Conservation (phyloP, 2,113 vertebrate species). For the Acanthisitta chloris region DNA sequence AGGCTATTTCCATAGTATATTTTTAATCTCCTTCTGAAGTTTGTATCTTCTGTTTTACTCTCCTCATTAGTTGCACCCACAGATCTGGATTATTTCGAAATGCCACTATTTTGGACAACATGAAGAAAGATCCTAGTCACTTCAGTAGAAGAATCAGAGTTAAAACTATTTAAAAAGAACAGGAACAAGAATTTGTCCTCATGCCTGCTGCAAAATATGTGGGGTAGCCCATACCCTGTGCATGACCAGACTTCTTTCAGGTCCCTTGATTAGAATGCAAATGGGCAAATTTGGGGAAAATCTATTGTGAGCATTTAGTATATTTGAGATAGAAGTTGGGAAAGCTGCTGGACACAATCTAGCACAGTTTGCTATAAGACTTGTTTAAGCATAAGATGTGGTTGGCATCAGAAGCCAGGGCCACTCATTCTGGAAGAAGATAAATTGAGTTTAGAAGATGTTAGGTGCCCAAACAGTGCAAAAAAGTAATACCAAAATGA, state of each 20-base stretch:
- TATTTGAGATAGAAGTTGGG: not conserved
- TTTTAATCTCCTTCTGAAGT: conserved; percentile 57
- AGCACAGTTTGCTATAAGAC: not conserved
- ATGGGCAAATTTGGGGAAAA: not conserved
- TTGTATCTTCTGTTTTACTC: conserved; percentile 26
- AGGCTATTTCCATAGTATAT: conserved; percentile 47
- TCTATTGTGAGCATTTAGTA: not conserved
- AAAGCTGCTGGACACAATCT: not conserved
- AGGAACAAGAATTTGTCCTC: not conserved
- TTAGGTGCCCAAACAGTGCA: not conserved
- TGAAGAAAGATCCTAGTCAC: not conserved
- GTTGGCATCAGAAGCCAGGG: not conserved
- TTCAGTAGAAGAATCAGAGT: not conserved
- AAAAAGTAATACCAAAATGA: not conserved
- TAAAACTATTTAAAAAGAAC: not conserved
- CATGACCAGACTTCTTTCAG: not conserved
- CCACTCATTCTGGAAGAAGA: not conserved
- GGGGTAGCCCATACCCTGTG: not conserved
- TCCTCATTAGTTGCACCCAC: not conserved
- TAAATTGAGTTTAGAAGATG: not conserved
- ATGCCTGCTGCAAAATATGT: not conserved
- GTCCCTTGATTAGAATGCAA: not conserved
- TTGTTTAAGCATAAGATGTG: not conserved
- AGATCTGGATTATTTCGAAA: conserved; percentile 36
- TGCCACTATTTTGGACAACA: not conserved